Evolutionary conservation across 1,140 invertebrate genomes (phyloP).

Genomic region (Piezodorus guildinii): DNA sequence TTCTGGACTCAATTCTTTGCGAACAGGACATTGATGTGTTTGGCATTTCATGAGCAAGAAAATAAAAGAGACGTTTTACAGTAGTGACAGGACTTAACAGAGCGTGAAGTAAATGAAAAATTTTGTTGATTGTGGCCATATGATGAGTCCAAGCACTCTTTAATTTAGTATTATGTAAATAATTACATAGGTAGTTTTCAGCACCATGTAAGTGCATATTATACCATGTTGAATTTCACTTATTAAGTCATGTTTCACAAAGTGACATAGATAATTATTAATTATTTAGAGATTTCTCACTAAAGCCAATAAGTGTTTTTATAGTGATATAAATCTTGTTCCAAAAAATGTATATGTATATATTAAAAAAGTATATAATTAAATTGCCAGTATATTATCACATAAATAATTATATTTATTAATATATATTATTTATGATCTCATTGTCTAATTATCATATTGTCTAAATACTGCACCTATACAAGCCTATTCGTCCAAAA

Average conservation of each 20-base stretch:
- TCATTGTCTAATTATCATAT: background rate
- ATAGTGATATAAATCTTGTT: background rate
- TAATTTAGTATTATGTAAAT: constrained; percentile 4
- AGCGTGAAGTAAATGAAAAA: background rate
- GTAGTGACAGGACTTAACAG: no score
- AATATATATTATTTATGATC: constrained; percentile 17
- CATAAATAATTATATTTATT: constrained; percentile 16
- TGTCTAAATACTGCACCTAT: constrained; percentile 9
- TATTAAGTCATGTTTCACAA: background rate
- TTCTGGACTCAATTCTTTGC: no score
- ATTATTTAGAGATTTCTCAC: constrained; percentile 4
- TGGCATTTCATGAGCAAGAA: no score
- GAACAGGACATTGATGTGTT: no score
- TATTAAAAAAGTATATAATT: constrained; percentile 1
- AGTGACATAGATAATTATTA: background rate
- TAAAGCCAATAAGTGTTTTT: background rate
- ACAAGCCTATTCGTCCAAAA: constrained; percentile 13
- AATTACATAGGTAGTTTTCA: background rate
- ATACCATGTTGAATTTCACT: background rate
- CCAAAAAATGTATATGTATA: background rate
- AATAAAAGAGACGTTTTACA: no score
- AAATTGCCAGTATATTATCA: background rate
- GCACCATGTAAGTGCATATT: background rate
- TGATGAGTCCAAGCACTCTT: background rate
- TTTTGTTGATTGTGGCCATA: background rate